phyloP scores from a whole-genome alignment of 92 coral and sea anemone genomes.

The Epizoanthus ramosus region DNA sequence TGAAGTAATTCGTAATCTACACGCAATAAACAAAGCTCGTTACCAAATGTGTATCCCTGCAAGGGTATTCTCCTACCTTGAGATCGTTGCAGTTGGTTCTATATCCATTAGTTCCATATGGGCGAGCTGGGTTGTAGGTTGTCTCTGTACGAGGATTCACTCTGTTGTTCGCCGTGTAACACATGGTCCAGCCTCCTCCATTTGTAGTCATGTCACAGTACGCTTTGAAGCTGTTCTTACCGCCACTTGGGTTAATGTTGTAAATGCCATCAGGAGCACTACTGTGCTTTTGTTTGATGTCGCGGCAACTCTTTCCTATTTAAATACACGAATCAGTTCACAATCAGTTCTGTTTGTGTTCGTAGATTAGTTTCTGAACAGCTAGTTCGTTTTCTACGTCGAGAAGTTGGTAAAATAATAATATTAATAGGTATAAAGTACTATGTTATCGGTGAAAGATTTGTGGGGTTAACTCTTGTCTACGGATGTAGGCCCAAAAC shows the following conservation, averaged over 20 bases:
- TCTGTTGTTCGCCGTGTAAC: conserved; percentile 42
- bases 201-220: conserved; percentile 61
- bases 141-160: conserved; percentile 14
- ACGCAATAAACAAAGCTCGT: no score
- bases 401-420: no score
- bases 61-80: neutral
- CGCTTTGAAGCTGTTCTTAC: conserved; percentile 17
- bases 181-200: conserved; percentile 63
- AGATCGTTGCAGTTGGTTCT: conserved; percentile 51
- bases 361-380: no score
- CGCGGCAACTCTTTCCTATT: conserved; percentile 39
- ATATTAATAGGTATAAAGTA: no score
- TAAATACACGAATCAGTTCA: no score
- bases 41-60: no score
- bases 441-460: no score
- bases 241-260: conserved; percentile 36
- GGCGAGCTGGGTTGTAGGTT: conserved; percentile 42
- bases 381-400: no score
- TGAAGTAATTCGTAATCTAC: no score
- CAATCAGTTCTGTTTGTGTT: no score
- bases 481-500: no score
- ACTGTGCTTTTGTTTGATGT: conserved; percentile 25
- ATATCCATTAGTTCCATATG: conserved; percentile 50
- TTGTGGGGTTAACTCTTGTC: no score
- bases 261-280: conserved; percentile 47